A percentile compares a stretch with the other conserved stretches of the same genome.
Conservation (phyloP, 2,113 vertebrate genomes). For the Zapornia atra region DNA sequence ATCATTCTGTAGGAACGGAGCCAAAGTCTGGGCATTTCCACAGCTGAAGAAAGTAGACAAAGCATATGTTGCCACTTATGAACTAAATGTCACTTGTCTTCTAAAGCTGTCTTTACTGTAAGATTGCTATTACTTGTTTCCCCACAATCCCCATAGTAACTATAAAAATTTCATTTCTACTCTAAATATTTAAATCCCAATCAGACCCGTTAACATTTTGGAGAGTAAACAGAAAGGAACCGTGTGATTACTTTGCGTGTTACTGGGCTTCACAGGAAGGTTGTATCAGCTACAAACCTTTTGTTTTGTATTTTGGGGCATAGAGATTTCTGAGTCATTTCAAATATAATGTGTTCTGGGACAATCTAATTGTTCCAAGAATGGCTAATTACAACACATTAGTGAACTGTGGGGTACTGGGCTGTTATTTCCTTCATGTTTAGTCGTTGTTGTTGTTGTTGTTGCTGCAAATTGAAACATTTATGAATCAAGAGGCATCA, state of each 20-base stretch:
- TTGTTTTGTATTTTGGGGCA: neutral
- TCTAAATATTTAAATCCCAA: slow-evolving; percentile 62
- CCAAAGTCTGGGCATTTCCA: neutral
- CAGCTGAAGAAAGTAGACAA: neutral
- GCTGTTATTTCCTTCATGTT: neutral
- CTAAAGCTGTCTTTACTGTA: slow-evolving; percentile 11
- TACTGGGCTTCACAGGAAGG: neutral
- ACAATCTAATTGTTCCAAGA: neutral
- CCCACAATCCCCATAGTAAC: neutral
- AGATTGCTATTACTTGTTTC: slow-evolving; percentile 12
- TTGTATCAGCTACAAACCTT: neutral
- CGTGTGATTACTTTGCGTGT: neutral
- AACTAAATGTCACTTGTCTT: slow-evolving; percentile 51
- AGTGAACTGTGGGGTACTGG: neutral
- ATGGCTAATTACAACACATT: neutral
- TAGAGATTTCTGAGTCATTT: neutral
- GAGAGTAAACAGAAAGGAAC: slow-evolving; percentile 6
- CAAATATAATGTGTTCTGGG: neutral
- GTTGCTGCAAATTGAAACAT: neutral
- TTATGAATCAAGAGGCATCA: neutral
- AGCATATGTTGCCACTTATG: neutral
- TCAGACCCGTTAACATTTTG: slow-evolving; percentile 27
- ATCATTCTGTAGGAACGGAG: neutral
- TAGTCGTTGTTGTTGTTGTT: neutral
- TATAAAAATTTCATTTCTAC: slow-evolving; percentile 45